Conservation (phyloP, 2,888 invertebrate species). For the Julus scandinavius region DNA sequence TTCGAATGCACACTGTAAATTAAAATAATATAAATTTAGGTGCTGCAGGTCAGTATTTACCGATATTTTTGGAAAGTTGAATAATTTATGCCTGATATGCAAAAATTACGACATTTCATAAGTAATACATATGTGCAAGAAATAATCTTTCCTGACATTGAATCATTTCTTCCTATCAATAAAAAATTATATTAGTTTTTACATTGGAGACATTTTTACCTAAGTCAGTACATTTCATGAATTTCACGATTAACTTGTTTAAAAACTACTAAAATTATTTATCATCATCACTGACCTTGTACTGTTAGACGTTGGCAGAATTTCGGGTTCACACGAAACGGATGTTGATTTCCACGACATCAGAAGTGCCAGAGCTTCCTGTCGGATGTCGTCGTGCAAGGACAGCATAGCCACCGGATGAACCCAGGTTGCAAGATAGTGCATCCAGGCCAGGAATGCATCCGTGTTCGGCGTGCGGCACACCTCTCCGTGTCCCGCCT, state of each 20-base stretch:
- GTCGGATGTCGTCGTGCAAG: neutral
- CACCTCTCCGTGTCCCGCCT: neutral
- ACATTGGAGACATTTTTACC: no score
- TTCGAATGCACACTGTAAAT: neutral
- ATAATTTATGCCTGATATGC: no score
- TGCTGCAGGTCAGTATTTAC: no score
- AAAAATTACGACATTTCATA: no score
- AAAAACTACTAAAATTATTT: neutral
- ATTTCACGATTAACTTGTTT: no score
- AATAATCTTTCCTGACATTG: no score
- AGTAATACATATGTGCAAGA: no score
- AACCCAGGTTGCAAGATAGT: neutral
- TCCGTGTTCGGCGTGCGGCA: constrained; percentile 1
- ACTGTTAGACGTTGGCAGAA: neutral
- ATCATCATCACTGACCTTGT: neutral
- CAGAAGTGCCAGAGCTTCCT: constrained; percentile 10
- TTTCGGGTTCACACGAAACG: neutral
- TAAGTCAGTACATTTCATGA: no score
- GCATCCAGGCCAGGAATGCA: neutral
- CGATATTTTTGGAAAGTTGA: no score
- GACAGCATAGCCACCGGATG: constrained; percentile 11
- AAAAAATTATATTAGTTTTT: no score
- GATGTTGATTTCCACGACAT: neutral
- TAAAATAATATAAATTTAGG: no score
- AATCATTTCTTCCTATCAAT: no score